Evolutionary conservation across 2,113 vertebrate species (phyloP).

Genomic region (Motacilla tschutschensis): DNA sequence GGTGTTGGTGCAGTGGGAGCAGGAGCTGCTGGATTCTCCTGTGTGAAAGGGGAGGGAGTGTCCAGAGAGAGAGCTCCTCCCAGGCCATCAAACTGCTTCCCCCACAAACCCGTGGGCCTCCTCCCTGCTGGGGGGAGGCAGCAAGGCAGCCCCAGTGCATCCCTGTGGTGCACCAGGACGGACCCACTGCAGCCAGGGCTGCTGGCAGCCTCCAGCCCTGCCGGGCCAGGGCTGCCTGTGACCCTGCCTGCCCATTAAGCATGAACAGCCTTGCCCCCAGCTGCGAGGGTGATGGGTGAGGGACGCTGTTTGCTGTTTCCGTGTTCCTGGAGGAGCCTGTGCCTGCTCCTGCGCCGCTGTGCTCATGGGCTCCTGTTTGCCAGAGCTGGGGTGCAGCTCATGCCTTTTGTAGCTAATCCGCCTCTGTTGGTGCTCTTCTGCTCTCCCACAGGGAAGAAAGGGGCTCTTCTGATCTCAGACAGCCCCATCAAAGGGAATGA

Average conservation of each 20-base stretch:
- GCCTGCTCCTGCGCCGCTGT: fast-evolving
- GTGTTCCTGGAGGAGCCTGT: background rate
- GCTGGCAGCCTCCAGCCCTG: background rate
- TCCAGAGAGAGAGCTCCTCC: background rate
- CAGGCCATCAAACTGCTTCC: background rate
- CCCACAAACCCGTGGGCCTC: fast-evolving
- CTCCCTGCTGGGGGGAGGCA: background rate
- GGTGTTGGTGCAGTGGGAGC: fast-evolving
- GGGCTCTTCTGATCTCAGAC: background rate
- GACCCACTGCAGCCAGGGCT: background rate
- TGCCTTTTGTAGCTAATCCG: background rate
- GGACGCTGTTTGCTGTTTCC: background rate
- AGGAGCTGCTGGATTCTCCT: background rate
- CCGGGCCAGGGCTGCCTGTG: background rate
- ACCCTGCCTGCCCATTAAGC: background rate
- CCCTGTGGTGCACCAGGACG: fast-evolving
- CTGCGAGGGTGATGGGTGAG: background rate
- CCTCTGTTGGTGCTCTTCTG: background rate
- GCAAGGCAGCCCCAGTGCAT: fast-evolving
- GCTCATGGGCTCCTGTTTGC: background rate
- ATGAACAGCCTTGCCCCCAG: background rate
- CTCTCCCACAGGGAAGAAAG: background rate
- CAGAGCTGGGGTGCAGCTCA: background rate
- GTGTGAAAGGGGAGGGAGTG: fast-evolving
- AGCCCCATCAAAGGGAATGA: too few species aligned